Evolutionary conservation across 2,888 invertebrate genomes (phyloP), one percentile per base, ranked within the genome.

Genomic region (Torymus texanus): DNA sequence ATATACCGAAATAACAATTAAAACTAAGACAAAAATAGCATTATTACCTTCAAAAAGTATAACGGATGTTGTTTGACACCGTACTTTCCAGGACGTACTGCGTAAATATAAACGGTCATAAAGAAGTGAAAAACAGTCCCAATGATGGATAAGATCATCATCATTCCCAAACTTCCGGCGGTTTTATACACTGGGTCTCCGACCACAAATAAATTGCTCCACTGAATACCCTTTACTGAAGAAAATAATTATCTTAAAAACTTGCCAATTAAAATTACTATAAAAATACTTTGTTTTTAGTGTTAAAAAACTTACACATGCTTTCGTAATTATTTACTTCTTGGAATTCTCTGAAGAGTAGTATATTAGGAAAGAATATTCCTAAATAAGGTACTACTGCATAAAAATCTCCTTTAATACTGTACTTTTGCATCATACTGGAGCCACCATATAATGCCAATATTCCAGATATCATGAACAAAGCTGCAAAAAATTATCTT

Each of bases 51-150:
- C 18, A 90, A 83, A 78, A 88, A 90, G 87, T 97, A 98, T 87
- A 97, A 94, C 94, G 96, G 97, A 41, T 94, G 94, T 81, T 94
- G 93, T 0, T 95, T 94, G 0, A 97, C 94, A 3, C 97, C 97
- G 88, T 93, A 96, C 14, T 95, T 95, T 12, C 97, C 97, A 0
- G 98, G 98, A 81, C 94, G 92, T 12, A 98, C 93, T 83, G 95
- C 95, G 89, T 98, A 97, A 50, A 97, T 91, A 88, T 98, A 98
- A 83, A 97, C 91, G 0, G 97, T 94, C 56, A 97, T 89, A 2
- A 94, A 78, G 88, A 96, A 92, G 86, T 97, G 96, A 0, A 97
- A 70, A 0, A 94, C 73, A 11, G 92, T 91, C 87, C 96, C 95
- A 0, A 95, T 81, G n/a, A 94, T 86, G 85, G 97, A 89, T 92